Conservation (phyloP, 1,140 invertebrate genomes). For the Spodoptera litura region DNA sequence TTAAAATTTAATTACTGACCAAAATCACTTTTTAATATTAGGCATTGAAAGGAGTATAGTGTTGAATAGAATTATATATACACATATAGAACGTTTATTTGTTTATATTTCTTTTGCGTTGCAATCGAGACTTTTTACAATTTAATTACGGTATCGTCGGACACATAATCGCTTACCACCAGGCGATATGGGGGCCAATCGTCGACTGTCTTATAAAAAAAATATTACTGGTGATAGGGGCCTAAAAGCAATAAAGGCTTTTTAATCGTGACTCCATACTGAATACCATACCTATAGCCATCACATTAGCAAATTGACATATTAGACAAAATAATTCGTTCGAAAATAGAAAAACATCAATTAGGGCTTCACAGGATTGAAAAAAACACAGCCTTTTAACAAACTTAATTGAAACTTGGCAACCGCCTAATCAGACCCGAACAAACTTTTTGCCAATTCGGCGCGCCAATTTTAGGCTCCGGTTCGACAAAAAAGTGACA, state of each 20-base stretch:
- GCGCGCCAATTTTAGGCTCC: slow-evolving; percentile 12
- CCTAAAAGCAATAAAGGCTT: not conserved
- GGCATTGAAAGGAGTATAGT: no score
- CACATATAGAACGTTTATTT: no score
- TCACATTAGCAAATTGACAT: not conserved
- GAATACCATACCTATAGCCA: not conserved
- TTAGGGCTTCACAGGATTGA: not conserved
- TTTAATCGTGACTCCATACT: not conserved
- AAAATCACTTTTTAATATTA: no score
- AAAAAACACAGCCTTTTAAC: not conserved
- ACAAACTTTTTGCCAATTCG: slow-evolving; percentile 25
- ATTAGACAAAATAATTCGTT: not conserved
- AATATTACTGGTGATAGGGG: no score
- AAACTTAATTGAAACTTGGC: slow-evolving; percentile 35
- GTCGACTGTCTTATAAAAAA: no score
- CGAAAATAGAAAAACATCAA: not conserved
- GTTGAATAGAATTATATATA: no score
- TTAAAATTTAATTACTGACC: no score
- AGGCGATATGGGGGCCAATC: no score
- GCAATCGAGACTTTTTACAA: no score
- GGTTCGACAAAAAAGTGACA: slow-evolving; percentile 15
- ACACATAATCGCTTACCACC: no score
- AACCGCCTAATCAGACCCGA: not conserved
- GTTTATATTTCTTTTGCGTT: no score
- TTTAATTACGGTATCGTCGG: no score